These are phyloP conservation scores for Chrysochloris asiatica DNA, from an alignment of 2,113 vertebrate genomes.

Conservation along the genomic window DNA sequence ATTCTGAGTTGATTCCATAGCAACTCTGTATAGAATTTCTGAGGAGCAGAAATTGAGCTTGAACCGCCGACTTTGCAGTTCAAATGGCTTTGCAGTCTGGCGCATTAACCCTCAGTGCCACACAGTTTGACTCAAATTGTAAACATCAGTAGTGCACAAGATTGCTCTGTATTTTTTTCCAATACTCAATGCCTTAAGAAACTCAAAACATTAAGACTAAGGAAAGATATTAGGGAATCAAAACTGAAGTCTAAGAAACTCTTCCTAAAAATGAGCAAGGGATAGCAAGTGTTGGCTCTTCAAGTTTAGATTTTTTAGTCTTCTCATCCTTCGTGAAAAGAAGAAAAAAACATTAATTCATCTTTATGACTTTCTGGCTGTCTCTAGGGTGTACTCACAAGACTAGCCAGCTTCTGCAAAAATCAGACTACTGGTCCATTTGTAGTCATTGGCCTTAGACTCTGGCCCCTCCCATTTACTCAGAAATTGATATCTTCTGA, in stretches of 20 bases:
- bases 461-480: not conserved
- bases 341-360: not conserved
- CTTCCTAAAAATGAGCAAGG: not conserved
- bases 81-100: too few relatives aligned
- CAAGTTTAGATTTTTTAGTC: not conserved
- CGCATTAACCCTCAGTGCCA: too few relatives aligned
- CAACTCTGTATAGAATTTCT: too few relatives aligned
- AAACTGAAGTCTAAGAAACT: not conserved
- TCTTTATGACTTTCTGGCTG: not conserved
- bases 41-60: too few relatives aligned
- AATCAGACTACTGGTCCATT: fast-evolving
- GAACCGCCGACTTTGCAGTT: too few relatives aligned
- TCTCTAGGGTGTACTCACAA: too few relatives aligned
- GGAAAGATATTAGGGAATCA: not conserved
- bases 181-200: not conserved
- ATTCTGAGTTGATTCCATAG: too few relatives aligned
- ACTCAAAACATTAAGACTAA: not conserved
- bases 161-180: not conserved
- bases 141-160: not conserved
- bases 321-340: not conserved
- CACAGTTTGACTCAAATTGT: not conserved
- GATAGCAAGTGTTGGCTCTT: not conserved
- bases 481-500: not conserved
- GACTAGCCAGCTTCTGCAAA: not conserved
- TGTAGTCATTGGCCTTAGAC: not conserved